These are phyloP conservation scores for Drosophila algonquin DNA, from an alignment of 2,888 invertebrate species.

Conservation along the genomic window DNA sequence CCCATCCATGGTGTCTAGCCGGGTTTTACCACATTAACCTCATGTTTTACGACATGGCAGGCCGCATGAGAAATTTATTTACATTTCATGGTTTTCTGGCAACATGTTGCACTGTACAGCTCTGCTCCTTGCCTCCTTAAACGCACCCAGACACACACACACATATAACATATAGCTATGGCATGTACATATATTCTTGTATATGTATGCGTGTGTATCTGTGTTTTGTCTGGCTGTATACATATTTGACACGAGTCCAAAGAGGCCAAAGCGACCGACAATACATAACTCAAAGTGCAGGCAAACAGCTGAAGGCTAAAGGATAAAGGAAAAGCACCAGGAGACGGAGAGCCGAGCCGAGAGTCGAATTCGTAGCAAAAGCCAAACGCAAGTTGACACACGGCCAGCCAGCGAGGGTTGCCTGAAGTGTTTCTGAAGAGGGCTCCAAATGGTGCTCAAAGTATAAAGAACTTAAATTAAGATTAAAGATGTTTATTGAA, in stretches of 20 bases:
- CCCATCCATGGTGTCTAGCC: conserved; percentile 42
- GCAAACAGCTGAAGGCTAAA: conserved; percentile 62
- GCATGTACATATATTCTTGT: conserved; percentile 1
- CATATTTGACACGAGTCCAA: conserved; percentile 73
- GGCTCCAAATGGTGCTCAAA: background rate
- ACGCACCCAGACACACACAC: background rate
- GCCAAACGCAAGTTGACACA: background rate
- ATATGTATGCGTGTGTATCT: conserved; percentile 20
- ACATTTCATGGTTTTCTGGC: conserved; percentile 70
- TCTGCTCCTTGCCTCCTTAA: conserved; percentile 31
- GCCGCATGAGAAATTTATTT: conserved; percentile 78
- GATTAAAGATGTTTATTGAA: background rate
- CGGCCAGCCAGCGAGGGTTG: background rate
- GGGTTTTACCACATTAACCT: conserved; percentile 75
- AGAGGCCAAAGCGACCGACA: conserved; percentile 65
- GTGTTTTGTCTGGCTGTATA: conserved; percentile 10
- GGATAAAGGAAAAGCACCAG: conserved; percentile 32
- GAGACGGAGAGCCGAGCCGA: background rate
- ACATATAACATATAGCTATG: conserved; percentile 3
- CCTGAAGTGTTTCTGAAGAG: background rate
- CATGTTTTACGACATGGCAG: conserved; percentile 75
- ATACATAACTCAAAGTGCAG: conserved; percentile 76
- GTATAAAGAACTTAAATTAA: background rate
- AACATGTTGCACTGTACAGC: conserved; percentile 68
- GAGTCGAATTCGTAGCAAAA: background rate